Base-by-base conservation (phyloP, 1,140 invertebrate species). In the Prorops nasuta region DNA sequence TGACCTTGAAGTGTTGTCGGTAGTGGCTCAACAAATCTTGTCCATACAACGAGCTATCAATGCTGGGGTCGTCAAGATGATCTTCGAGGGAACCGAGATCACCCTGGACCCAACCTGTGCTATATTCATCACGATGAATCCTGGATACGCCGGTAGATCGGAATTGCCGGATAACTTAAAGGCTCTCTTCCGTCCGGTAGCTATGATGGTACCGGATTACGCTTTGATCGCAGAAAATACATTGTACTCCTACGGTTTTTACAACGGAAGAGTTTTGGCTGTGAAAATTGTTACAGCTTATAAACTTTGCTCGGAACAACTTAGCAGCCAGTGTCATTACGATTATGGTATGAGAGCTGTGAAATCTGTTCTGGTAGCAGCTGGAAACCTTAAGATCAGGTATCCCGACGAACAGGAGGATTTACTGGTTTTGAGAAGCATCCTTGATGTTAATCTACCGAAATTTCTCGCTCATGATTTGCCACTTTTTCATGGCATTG, bases 181-280 rank as follows among this genome's bases (percentile, higher is more conserved):
- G 80, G 91, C 93, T 0, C 72, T 97, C 8, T 97, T 98, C 81
- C 83, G 95, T 54, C 91, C 94, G 0, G 93, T 98, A 8, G 92
- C 94, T 8, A 98, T 98, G 95, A 97, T 97, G 94, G 92, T 97
- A 15, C 95, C 95, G 0, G 94, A 98, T 78, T 96, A 96, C 73
- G 91, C 92, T 7, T 69, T 97, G 8, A 98, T 98, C 67, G 91
- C 94, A 0, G 94, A 98, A 78, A 96, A 96, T 48, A 89, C 90
- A 17, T 72, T 98, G 1, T 96, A 96, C 63, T 95, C 94, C 0
- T 93, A 85, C 69, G 95, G 95, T 9, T 98, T 96, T 71, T 82
- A 94, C n/a, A 88, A 88, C 51, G 93, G 94, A 1, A 85, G 93
- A 56, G 86, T 91, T 1, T 71, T 97, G 21, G 89, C 94, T 0